These are phyloP conservation scores for Brachynemurus nebulosus DNA, from an alignment of 2,888 invertebrate species.

Conservation along the genomic window DNA sequence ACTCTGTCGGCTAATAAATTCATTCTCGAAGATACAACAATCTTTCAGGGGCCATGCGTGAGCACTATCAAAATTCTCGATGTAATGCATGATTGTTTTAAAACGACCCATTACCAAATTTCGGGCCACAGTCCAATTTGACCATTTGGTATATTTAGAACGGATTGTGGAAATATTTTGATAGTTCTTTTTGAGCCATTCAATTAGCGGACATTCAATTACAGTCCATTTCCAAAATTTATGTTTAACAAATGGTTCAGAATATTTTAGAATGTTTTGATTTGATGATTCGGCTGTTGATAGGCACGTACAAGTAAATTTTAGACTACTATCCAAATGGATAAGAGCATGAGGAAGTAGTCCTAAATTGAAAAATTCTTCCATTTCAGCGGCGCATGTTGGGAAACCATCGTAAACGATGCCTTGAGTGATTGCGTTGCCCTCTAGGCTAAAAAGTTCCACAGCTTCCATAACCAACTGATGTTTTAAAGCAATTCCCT, in stretches of 20 bases:
- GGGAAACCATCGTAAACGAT: conserved; percentile 50
- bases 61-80: conserved; percentile 32
- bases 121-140: conserved; percentile 34
- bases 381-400: conserved; percentile 34
- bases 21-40: conserved; percentile 41
- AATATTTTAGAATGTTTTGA: too few species aligned
- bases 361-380: conserved; percentile 34
- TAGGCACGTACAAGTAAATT: too few species aligned
- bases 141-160: conserved; percentile 40
- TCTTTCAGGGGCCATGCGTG: conserved; percentile 36
- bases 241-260: too few species aligned
- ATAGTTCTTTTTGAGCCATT: conserved; percentile 38
- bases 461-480: conserved; percentile 38
- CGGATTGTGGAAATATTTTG: conserved; percentile 39
- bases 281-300: too few species aligned
- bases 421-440: conserved; percentile 38
- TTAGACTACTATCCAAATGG: too few species aligned
- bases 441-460: conserved; percentile 36
- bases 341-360: conserved; percentile 45
- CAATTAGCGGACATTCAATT: background rate
- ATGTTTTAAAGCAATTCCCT: conserved; percentile 32
- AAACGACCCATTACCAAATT: conserved; percentile 29
- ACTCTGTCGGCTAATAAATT: conserved; percentile 37
- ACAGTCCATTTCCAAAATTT: background rate
- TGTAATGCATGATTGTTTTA: conserved; percentile 37